Evolutionary conservation across 2,113 vertebrate genomes (phyloP), one percentile per base, ranked within the genome.

Genomic region (Misgurnus anguillicaudatus): DNA sequence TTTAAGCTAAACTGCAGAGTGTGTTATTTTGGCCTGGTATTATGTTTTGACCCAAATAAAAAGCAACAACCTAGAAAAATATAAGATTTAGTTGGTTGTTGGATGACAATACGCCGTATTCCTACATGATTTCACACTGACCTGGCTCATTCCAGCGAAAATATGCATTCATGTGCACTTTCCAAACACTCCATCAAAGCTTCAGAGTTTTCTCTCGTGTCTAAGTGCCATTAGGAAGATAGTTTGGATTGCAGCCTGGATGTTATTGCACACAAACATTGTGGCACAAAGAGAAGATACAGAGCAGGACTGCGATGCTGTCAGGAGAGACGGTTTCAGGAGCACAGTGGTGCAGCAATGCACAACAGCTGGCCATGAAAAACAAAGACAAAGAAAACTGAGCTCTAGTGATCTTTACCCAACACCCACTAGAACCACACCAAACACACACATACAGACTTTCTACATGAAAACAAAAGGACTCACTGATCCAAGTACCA

Each of bases 301-400:
- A 62, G 60, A 31, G 53, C 24, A 42, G 38, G 38, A 3, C 16
- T 42, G 77, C 71, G 67, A 39, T 48, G 21, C 70, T 62, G 62
- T 55, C 31, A 75, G 47, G 55, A 8, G 62, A 77, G 55, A 69
- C 47, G 55, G 38, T 42, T 69, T 73, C 42, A 78, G 77, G 19
- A 38, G 8, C 41, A 68, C 42, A 80, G 39, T n/a, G 36, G 16
- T 24, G 24, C 60, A 81, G 61, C 75, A 60, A 69, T 58, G 77
- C 48, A 65, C 47, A 60, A 80, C 77, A 85, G 70, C 78, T 85
- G 78, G 47, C 80, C 64, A 53, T 65, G 8, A 48, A 74, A 19
- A 42, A n/a, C 45, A 66, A 63, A 48, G 17, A 62, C 16, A 69
- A 57, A 71, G 31, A 80, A 6, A n/a, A 39, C 41, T 51, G 75